phyloP scores from a whole-genome alignment of 2,888 invertebrate genomes.

The Oeneis ivallda region DNA sequence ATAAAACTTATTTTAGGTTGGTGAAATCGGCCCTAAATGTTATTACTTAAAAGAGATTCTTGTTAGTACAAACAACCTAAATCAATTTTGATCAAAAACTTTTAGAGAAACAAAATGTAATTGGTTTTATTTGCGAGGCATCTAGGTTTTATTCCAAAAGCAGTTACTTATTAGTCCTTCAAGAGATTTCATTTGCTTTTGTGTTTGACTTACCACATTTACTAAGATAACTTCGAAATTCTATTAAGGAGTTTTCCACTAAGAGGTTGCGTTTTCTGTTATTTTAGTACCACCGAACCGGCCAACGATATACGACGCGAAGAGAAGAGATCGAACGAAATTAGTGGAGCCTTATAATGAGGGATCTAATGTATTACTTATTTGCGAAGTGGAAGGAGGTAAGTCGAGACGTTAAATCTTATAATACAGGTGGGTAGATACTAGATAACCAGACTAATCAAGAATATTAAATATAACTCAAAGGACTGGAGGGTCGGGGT shows the following conservation, averaged over 20 bases:
- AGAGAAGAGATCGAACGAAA: constrained; percentile 87
- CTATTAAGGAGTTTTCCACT: constrained; percentile 11
- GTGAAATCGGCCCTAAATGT: no score
- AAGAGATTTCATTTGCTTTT: not conserved
- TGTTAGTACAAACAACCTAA: no score
- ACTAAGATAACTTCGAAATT: constrained; percentile 15
- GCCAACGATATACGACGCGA: constrained; percentile 91
- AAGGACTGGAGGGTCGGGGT: no score
- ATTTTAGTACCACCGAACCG: constrained; percentile 90
- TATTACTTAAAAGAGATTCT: no score
- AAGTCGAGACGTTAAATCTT: constrained; percentile 43
- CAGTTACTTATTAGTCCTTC: not conserved
- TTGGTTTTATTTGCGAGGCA: not conserved
- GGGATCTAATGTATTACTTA: constrained; percentile 89
- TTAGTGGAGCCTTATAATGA: constrained; percentile 92
- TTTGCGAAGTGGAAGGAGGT: constrained; percentile 93
- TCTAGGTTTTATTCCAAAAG: not conserved
- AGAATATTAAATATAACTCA: no score
- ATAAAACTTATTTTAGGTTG: no score
- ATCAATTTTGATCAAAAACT: not conserved
- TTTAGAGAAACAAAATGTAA: not conserved
- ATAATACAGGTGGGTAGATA: no score
- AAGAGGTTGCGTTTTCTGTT: constrained; percentile 6
- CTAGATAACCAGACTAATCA: no score
- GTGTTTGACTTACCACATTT: not conserved